Percentiles rank a stretch among this genome's conserved stretches.
Conservation (phyloP, 2,888 invertebrate species). For the Lapara coniferarum region DNA sequence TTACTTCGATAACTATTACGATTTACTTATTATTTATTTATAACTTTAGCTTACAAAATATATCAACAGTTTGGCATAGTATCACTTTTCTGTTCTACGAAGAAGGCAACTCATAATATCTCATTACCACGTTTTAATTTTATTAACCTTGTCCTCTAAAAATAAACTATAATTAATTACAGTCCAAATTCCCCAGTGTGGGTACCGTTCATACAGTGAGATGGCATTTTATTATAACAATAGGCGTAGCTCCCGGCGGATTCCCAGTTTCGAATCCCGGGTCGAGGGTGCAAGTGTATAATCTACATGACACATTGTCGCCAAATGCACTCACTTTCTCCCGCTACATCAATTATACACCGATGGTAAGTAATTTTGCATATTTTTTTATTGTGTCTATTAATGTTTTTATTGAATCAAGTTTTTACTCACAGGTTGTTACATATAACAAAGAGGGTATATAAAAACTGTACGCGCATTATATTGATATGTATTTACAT, state of each 20-base stretch:
- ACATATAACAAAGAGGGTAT: too few species aligned
- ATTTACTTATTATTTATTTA: too few species aligned
- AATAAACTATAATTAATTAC: constrained; percentile 7
- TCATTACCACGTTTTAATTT: too few species aligned
- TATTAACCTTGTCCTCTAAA: neutral
- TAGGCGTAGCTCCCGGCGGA: constrained; percentile 57
- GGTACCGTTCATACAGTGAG: constrained; percentile 59
- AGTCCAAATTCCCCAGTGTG: constrained; percentile 38
- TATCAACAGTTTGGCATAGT: too few species aligned
- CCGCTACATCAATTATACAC: constrained; percentile 55
- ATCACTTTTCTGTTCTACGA: too few species aligned
- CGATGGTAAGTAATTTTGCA: constrained; percentile 1
- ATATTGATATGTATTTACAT: too few species aligned
- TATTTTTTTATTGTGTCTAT: neutral
- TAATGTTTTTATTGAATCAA: neutral
- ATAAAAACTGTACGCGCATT: too few species aligned
- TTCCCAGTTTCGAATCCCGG: constrained; percentile 29
- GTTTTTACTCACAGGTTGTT: neutral
- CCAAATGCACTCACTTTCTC: constrained; percentile 60
- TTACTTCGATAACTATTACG: too few species aligned
- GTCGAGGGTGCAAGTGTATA: constrained; percentile 66
- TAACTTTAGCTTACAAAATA: too few species aligned
- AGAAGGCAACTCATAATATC: too few species aligned
- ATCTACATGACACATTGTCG: constrained; percentile 73
- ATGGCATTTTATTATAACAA: constrained; percentile 82